phyloP scores from a whole-genome alignment of 2,113 vertebrate species.

The Varanus komodoensis region DNA sequence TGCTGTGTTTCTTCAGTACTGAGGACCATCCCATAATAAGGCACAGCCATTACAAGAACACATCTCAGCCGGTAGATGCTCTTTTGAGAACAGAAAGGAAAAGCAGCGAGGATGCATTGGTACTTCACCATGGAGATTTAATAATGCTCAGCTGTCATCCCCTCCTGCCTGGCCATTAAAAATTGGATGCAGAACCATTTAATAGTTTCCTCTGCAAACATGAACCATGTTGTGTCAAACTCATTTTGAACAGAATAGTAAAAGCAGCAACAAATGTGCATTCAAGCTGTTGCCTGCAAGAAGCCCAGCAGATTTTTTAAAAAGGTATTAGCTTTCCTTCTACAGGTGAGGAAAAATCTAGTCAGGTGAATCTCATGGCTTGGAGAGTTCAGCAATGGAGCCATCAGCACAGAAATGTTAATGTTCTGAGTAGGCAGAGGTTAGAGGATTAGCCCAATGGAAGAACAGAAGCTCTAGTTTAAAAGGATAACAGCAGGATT shows the following conservation, averaged over 20 bases:
- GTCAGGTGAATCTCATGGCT: no score
- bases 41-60: slow-evolving; percentile 48
- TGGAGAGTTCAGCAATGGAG: background rate
- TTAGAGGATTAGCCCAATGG: background rate
- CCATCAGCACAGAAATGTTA: background rate
- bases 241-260: background rate
- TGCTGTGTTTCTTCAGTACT: slow-evolving; percentile 57
- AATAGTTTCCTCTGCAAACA: background rate
- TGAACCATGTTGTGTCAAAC: background rate
- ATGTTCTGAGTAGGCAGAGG: background rate
- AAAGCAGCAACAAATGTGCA: background rate
- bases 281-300: no score
- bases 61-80: slow-evolving; percentile 15
- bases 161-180: background rate
- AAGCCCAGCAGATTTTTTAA: background rate
- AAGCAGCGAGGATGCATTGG: background rate
- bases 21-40: slow-evolving; percentile 67
- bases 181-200: background rate
- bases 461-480: background rate
- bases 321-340: background rate
- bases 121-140: background rate
- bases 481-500: background rate
- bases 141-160: background rate
- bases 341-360: background rate
- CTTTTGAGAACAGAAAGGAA: slow-evolving; percentile 14